These are phyloP conservation scores for Peromyscus nudipes DNA, from an alignment of 2,797 vertebrate species.

Conservation along the genomic window DNA sequence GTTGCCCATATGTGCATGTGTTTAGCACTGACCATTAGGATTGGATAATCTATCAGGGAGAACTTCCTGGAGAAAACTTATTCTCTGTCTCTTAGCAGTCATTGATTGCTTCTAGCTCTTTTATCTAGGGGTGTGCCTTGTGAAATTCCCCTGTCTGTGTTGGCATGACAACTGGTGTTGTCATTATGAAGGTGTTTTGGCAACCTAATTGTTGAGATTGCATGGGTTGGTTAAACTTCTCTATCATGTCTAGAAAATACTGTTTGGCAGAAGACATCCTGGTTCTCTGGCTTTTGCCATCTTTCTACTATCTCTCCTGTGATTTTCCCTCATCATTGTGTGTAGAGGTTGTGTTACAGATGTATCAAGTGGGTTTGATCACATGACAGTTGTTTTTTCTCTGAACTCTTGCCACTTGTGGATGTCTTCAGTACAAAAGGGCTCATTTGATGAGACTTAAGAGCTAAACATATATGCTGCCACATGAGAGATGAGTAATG, in stretches of 20 bases:
- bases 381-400: background rate
- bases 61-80: background rate
- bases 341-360: background rate
- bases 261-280: too few relatives aligned
- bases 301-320: background rate
- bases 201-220: background rate
- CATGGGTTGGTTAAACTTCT: background rate
- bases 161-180: background rate
- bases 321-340: background rate
- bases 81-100: background rate
- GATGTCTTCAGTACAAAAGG: background rate
- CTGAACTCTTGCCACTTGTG: background rate
- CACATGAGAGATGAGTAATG: background rate
- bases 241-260: background rate
- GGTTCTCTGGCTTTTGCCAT: background rate
- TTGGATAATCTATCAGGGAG: background rate
- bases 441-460: background rate
- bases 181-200: background rate
- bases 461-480: background rate
- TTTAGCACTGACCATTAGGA: background rate
- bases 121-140: background rate
- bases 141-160: background rate
- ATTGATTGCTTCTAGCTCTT: background rate
- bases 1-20: background rate
- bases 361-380: background rate